phyloP scores from a whole-genome alignment of 2,113 vertebrate species.

The Tyrannus savana region DNA sequence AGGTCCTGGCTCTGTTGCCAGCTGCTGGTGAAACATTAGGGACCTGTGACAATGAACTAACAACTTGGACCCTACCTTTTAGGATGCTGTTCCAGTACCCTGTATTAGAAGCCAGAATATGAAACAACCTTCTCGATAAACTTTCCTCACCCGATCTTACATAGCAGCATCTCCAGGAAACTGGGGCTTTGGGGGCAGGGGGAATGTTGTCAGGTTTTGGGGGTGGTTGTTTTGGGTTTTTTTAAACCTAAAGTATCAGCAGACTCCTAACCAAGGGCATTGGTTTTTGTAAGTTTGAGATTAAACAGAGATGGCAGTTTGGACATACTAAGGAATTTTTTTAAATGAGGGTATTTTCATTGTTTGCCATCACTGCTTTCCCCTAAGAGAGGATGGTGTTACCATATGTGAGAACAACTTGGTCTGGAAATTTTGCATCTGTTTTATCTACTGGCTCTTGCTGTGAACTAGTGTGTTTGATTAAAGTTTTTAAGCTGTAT shows the following conservation, averaged over 20 bases:
- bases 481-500: conserved; percentile 33
- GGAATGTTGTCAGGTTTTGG: background rate
- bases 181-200: background rate
- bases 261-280: background rate
- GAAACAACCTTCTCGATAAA: background rate
- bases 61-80: background rate
- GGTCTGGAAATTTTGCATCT: conserved; percentile 36
- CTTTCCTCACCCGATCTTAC: background rate
- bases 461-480: conserved; percentile 54
- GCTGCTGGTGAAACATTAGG: background rate
- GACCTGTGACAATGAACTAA: background rate
- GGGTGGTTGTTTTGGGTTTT: background rate
- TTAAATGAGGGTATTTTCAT: conserved; percentile 15
- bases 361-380: conserved; percentile 33
- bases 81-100: background rate
- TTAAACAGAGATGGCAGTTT: conserved; percentile 49
- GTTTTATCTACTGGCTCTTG: conserved; percentile 46
- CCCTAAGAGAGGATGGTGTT: conserved; percentile 51
- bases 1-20: background rate
- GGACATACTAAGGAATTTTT: background rate
- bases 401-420: conserved; percentile 3
- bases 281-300: conserved; percentile 11
- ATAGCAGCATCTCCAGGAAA: background rate
- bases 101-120: background rate
- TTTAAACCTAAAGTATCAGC: background rate